These are phyloP conservation scores for Azemiops feae DNA, from an alignment of 2,113 vertebrate species.

Conservation along the genomic window DNA sequence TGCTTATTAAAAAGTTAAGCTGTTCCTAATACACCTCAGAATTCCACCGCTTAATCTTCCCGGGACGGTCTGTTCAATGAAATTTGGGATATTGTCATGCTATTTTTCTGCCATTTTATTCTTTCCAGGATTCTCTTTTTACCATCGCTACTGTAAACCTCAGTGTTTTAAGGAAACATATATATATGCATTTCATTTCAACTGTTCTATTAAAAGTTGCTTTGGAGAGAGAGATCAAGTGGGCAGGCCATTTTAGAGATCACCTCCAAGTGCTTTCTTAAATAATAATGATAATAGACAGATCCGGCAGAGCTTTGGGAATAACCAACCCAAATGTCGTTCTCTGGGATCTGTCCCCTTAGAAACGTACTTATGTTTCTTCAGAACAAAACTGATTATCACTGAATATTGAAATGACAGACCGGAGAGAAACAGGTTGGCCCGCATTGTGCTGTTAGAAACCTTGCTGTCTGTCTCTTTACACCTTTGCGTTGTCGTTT, in stretches of 20 bases:
- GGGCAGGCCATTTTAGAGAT: conserved; percentile 40
- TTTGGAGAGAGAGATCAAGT: conserved; percentile 42
- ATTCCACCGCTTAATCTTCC: conserved; percentile 52
- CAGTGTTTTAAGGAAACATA: conserved; percentile 46
- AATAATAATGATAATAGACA: conserved; percentile 23
- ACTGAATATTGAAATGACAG: conserved; percentile 62
- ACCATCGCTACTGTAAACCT: conserved; percentile 52
- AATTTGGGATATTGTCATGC: conserved; percentile 66
- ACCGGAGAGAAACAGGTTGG: conserved; percentile 50
- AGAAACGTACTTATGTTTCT: conserved; percentile 61
- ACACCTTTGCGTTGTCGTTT: neutral
- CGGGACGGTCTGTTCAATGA: conserved; percentile 58
- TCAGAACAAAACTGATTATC: conserved; percentile 34
- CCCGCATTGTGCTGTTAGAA: conserved; percentile 51
- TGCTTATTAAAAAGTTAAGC: conserved; percentile 58
- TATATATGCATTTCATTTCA: neutral
- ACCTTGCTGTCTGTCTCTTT: neutral
- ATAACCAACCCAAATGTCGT: conserved; percentile 53
- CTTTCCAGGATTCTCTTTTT: conserved; percentile 46
- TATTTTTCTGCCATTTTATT: conserved; percentile 62
- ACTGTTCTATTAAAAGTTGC: conserved; percentile 31
- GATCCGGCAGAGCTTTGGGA: conserved; percentile 48
- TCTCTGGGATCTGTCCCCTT: conserved; percentile 56
- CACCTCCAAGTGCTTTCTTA: conserved; percentile 36
- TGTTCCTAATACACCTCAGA: conserved; percentile 66